phyloP scores from a whole-genome alignment of 2,113 vertebrate genomes.

The Cathartes aura region DNA sequence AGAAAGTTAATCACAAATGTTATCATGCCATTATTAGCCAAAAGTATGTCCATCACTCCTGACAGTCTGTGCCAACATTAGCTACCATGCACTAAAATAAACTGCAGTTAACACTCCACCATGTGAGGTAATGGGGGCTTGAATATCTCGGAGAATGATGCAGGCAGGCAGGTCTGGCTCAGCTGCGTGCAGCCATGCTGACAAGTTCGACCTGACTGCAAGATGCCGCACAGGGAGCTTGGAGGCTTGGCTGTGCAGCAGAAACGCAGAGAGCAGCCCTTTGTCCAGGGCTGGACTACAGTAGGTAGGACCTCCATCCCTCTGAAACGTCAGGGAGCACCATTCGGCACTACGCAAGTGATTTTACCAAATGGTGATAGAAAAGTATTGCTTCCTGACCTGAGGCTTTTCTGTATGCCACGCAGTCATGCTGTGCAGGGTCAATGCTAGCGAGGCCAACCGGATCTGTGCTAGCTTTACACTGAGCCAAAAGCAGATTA shows the following conservation, averaged over 20 bases:
- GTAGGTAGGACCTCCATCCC: background rate
- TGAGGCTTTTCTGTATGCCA: rapidly evolving
- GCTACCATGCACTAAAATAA: background rate
- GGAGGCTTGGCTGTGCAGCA: background rate
- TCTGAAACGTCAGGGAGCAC: rapidly evolving
- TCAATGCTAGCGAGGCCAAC: rapidly evolving
- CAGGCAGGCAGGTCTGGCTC: background rate
- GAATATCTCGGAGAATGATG: rapidly evolving
- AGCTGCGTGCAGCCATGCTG: rapidly evolving
- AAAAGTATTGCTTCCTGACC: background rate
- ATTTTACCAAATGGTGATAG: rapidly evolving
- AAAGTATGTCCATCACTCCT: background rate
- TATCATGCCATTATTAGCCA: background rate
- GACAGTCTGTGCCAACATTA: background rate
- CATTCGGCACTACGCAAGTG: rapidly evolving
- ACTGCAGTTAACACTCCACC: background rate
- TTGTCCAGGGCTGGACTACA: background rate
- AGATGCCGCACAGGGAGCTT: background rate
- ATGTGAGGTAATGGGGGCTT: rapidly evolving
- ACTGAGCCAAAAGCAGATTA: background rate
- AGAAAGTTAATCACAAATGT: background rate
- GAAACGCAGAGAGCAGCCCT: background rate
- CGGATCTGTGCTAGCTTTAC: background rate
- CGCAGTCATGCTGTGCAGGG: rapidly evolving
- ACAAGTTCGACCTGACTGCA: no score